These are phyloP conservation scores for Geotrypetes seraphini DNA, from an alignment of 2,797 vertebrate species.

Conservation along the genomic window DNA sequence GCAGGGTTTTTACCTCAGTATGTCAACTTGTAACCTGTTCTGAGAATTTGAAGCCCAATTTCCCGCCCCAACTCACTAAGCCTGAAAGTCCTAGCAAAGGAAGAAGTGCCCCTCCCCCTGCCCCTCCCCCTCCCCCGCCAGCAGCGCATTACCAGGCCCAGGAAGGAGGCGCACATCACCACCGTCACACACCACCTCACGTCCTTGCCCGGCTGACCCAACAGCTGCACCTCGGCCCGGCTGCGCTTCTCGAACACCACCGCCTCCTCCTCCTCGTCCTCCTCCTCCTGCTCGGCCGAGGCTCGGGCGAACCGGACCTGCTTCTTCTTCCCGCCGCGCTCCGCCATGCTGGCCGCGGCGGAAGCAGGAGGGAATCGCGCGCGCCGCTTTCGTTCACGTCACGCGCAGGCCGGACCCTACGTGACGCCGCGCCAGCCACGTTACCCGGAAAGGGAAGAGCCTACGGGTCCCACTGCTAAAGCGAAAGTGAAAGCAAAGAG, in stretches of 20 bases:
- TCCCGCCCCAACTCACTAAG: too few relatives aligned
- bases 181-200: slow-evolving; percentile 23
- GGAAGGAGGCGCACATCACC: slow-evolving; percentile 27
- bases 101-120: too few relatives aligned
- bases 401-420: too few relatives aligned
- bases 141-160: slow-evolving; percentile 50
- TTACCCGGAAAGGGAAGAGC: too few relatives aligned
- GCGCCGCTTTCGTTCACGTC: not conserved
- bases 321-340: slow-evolving; percentile 45
- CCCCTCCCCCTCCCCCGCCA: too few relatives aligned
- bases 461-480: too few relatives aligned
- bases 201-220: not conserved
- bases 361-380: not conserved
- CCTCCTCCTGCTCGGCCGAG: slow-evolving; percentile 47
- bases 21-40: too few relatives aligned
- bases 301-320: slow-evolving; percentile 65
- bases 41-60: too few relatives aligned
- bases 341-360: not conserved
- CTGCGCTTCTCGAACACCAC: slow-evolving; percentile 44
- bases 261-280: slow-evolving; percentile 46
- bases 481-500: too few relatives aligned
- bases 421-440: too few relatives aligned
- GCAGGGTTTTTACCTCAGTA: too few relatives aligned
- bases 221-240: slow-evolving; percentile 21
- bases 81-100: too few relatives aligned